Percentiles rank a stretch among this genome's conserved stretches.
phyloP scores from a whole-genome alignment of 2,797 vertebrate genomes.

The Rhabdomys pumilio region DNA sequence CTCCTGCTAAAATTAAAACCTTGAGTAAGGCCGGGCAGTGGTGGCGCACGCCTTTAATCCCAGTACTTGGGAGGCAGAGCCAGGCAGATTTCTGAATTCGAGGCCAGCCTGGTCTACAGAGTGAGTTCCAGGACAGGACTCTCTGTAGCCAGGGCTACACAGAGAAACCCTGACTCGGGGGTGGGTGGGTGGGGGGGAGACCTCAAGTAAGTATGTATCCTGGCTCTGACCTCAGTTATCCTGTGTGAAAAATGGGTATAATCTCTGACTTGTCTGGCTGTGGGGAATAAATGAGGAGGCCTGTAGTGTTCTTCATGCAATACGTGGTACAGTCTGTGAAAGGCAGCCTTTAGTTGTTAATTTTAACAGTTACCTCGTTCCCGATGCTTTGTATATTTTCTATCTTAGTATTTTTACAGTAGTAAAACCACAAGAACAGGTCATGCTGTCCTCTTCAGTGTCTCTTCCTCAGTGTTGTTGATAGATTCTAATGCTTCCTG shows the following conservation, averaged over 20 bases:
- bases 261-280: slow-evolving; percentile 47
- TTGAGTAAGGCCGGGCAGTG: background rate
- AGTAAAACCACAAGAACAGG: background rate
- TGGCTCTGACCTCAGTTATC: slow-evolving; percentile 53
- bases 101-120: no score
- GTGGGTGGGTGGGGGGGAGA: no score
- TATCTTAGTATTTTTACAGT: background rate
- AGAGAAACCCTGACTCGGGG: no score
- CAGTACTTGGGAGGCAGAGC: no score
- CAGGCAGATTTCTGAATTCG: no score
- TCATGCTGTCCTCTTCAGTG: background rate
- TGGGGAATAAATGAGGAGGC: slow-evolving; percentile 69
- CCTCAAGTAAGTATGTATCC: slow-evolving; percentile 23
- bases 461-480: background rate
- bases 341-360: slow-evolving; percentile 66
- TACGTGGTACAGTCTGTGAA: slow-evolving; percentile 66
- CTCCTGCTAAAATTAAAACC: slow-evolving; percentile 53
- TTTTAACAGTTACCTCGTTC: slow-evolving; percentile 57
- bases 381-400: slow-evolving; percentile 40
- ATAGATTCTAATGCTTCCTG: background rate
- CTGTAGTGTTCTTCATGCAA: slow-evolving; percentile 51
- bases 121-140: no score
- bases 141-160: no score
- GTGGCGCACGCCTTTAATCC: no score
- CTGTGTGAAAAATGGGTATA: slow-evolving; percentile 55